phyloP scores from a whole-genome alignment of 2,797 vertebrate genomes.

The Sebastes kiyomatsui region DNA sequence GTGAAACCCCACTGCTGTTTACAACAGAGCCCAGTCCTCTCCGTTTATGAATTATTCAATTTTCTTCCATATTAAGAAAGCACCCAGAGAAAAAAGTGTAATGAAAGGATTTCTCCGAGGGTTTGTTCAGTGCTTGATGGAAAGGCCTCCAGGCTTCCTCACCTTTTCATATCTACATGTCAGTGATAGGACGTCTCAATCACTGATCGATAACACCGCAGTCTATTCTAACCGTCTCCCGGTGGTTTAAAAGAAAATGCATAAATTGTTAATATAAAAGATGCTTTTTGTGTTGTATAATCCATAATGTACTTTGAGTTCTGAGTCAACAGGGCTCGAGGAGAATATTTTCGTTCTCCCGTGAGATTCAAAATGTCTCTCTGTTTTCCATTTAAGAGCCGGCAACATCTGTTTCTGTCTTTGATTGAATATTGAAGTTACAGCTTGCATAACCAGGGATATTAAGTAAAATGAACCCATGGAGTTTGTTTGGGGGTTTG shows the following conservation, averaged over 20 bases:
- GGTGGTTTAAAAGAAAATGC: constrained; percentile 21
- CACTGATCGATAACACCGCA: constrained; percentile 31
- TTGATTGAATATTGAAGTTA: constrained; percentile 24
- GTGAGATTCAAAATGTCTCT: constrained; percentile 29
- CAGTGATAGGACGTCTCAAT: constrained; percentile 64
- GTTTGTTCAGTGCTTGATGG: constrained; percentile 53
- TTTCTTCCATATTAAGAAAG: constrained; percentile 62
- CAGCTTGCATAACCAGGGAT: constrained; percentile 3
- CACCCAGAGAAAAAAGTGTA: constrained; percentile 69
- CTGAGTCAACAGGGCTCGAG: constrained; percentile 12
- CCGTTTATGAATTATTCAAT: constrained; percentile 74
- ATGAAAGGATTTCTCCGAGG: constrained; percentile 66
- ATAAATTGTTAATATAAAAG: constrained; percentile 57
- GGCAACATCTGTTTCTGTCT: constrained; percentile 34
- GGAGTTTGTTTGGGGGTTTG: background rate
- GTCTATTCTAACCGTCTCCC: constrained; percentile 6
- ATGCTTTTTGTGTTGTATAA: constrained; percentile 48
- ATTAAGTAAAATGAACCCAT: constrained; percentile 17
- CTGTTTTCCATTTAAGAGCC: constrained; percentile 5
- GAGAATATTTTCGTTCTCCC: constrained; percentile 34
- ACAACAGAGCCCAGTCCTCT: constrained; percentile 64
- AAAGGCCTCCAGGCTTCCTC: constrained; percentile 42
- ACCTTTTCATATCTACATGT: constrained; percentile 41
- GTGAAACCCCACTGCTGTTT: constrained; percentile 66
- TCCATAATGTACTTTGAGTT: constrained; percentile 34